Percentiles rank a stretch among this genome's conserved stretches.
phyloP scores from a whole-genome alignment of 2,797 vertebrate genomes.

The Lithobates pipiens region DNA sequence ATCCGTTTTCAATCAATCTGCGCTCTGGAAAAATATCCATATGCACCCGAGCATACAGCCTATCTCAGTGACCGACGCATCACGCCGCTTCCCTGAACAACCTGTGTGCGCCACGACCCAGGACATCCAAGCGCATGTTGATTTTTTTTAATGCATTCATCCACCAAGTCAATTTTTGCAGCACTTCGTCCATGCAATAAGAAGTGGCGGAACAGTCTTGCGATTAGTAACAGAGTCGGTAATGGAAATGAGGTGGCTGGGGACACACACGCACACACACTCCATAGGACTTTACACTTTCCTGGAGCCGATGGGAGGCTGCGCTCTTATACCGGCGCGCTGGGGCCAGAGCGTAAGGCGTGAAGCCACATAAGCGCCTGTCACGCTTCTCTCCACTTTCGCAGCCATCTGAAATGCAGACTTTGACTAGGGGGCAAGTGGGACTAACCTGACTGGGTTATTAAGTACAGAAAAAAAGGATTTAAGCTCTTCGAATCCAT shows the following conservation, averaged over 20 bases:
- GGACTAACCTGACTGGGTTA: background rate
- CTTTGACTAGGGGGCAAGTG: background rate
- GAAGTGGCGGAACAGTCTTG: background rate
- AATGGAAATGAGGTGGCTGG: background rate
- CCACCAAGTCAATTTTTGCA: background rate
- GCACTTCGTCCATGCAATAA: background rate
- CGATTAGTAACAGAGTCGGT: conserved; percentile 3
- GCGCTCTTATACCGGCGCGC: background rate
- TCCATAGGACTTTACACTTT: background rate
- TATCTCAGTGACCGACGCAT: background rate
- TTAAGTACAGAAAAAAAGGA: background rate
- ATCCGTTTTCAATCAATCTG: background rate
- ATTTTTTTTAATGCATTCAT: background rate
- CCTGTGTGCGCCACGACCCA: background rate
- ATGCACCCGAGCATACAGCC: background rate
- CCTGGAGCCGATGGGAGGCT: conserved; percentile 2
- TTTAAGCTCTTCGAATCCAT: too few relatives aligned
- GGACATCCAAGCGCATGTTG: background rate
- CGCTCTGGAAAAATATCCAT: background rate
- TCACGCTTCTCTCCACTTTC: conserved; percentile 11
- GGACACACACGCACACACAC: background rate
- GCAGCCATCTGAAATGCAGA: conserved; percentile 3
- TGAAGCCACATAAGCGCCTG: conserved; percentile 15
- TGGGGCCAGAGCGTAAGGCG: conserved; percentile 23
- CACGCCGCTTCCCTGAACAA: background rate